Evolutionary conservation across 2,113 vertebrate genomes (phyloP), one percentile per base, ranked within the genome.

Genomic region (Austrofundulus limnaeus): DNA sequence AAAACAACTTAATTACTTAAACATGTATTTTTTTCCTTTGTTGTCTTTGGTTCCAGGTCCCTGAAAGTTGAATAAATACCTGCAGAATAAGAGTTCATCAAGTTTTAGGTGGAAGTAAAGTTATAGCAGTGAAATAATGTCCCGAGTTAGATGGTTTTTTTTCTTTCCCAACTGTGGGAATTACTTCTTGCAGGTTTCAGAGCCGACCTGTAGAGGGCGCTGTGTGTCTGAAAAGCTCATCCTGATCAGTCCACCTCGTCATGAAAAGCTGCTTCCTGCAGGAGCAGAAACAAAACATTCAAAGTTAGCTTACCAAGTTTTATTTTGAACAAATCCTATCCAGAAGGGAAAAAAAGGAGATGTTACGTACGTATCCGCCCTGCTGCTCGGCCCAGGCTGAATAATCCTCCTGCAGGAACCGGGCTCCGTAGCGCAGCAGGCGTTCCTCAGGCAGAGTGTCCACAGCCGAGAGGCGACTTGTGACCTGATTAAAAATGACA

Each of bases 341-440:
- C n/a, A n/a, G n/a, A n/a, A n/a, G n/a, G n/a, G n/a, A n/a, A n/a
- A n/a, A n/a, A n/a, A n/a, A 34, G 31, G 15, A n/a, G 28, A 34
- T 11, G 20, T 31, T 0, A 81, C 94, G 57, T 85, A 98, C 96
- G 77, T 94, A 94, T 82, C 94, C 94, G 0, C 94, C 94, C 0
- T 91, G 91, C 59, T 87, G 59, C 63, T 83, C 72, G 15, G 88
- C 81, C 95, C 95, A 96, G 0, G 83, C n/a, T 0, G 84, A 91
- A 61, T 91, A 95, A 43, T 94, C 61, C 1, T 93, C 82, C 60
- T 88, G 87, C 12, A 98, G 88, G 61, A 94, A 98, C 69, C 75
- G 89, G n/a, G 82, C 82, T 4, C 95, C 95, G 2, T 94, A 93
- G 34, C 88, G 87, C 31, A 95, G 75, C 61, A 94, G 72, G 16